phyloP scores from a whole-genome alignment of 2,113 vertebrate species.

The Nyctibius bracteatus region DNA sequence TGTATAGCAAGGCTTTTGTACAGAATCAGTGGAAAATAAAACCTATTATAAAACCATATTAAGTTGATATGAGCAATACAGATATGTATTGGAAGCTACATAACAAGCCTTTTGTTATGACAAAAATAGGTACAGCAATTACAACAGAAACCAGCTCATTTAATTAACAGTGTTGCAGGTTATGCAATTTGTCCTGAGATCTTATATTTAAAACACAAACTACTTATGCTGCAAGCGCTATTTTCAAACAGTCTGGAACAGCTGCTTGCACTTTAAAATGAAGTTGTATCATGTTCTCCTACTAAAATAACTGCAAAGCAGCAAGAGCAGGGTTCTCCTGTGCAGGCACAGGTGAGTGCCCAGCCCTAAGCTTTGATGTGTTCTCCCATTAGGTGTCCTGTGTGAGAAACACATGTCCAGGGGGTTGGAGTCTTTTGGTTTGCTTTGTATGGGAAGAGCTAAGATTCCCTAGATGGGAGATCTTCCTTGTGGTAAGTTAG shows the following conservation, averaged over 20 bases:
- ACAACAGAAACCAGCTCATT: not conserved
- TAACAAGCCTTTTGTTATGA: not conserved
- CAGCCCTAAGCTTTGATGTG: too few relatives aligned
- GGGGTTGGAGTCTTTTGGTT: fast-evolving
- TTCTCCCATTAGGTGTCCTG: not conserved
- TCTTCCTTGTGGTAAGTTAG: not conserved
- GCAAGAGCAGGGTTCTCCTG: not conserved
- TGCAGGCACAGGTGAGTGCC: too few relatives aligned
- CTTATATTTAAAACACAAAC: not conserved
- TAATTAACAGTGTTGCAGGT: not conserved
- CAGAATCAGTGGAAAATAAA: not conserved
- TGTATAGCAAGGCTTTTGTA: not conserved
- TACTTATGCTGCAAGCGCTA: not conserved
- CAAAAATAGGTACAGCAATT: not conserved
- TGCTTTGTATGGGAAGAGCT: not conserved
- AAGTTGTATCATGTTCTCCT: not conserved
- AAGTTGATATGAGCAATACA: not conserved
- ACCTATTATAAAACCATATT: not conserved
- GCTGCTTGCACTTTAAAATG: not conserved
- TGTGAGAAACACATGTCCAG: not conserved
- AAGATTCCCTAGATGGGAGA: not conserved
- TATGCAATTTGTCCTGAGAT: not conserved
- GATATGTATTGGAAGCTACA: not conserved
- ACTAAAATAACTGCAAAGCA: not conserved
- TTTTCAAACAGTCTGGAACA: not conserved